Evolutionary conservation across 2,797 vertebrate species (phyloP).

Genomic region (Erpetoichthys calabaricus): DNA sequence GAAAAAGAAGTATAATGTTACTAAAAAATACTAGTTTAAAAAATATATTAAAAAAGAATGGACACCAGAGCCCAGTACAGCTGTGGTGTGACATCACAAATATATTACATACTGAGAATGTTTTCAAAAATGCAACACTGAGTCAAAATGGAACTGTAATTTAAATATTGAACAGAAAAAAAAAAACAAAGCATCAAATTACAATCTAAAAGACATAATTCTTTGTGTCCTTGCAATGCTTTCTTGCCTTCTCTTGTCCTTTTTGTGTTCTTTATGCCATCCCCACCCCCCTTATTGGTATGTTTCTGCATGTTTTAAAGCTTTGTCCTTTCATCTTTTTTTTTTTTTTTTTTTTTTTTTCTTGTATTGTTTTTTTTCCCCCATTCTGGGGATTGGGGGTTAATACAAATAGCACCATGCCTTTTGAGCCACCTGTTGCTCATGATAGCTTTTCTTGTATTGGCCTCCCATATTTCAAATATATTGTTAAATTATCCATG

Average conservation of each 20-base stretch:
- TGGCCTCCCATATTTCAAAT: constrained; percentile 37
- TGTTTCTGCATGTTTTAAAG: no score
- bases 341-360: constrained; percentile 41
- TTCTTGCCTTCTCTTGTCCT: constrained; percentile 58
- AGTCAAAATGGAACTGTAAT: constrained; percentile 27
- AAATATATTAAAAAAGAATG: constrained; percentile 16
- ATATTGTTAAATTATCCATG: constrained; percentile 29
- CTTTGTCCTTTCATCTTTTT: constrained; percentile 17
- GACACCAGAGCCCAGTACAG: constrained; percentile 14
- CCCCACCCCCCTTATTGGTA: no score
- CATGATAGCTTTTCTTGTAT: not conserved
- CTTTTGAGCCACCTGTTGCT: no score
- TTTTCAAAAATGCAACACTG: constrained; percentile 29
- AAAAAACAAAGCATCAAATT: constrained; percentile 49
- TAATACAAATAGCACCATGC: no score
- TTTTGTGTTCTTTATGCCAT: not conserved
- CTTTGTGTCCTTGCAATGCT: constrained; percentile 43
- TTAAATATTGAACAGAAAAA: constrained; percentile 6
- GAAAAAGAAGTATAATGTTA: constrained; percentile 24
- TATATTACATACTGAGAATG: constrained; percentile 32
- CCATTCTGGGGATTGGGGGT: not conserved
- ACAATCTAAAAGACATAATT: constrained; percentile 32
- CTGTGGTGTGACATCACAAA: constrained; percentile 29
- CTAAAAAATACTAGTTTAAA: constrained; percentile 23
- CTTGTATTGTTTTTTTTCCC: constrained; percentile 38